Conservation (phyloP, 1,140 invertebrate genomes). For the Atta cephalotes region DNA sequence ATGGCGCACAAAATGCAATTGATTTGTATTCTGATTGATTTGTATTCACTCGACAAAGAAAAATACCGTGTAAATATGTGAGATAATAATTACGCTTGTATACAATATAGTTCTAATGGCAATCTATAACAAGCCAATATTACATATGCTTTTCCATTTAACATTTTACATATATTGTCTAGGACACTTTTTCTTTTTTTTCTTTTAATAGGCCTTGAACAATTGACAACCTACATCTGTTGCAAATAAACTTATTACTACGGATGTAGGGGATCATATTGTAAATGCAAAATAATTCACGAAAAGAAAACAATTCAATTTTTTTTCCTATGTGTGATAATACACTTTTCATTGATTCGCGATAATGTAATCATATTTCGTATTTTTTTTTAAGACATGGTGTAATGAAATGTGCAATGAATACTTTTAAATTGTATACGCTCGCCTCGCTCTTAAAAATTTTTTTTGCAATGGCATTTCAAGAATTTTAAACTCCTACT, state of each 20-base stretch:
- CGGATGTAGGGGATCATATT: constrained; percentile 61
- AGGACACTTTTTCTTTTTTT: constrained; percentile 54
- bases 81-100: constrained; percentile 40
- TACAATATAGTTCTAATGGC: constrained; percentile 55
- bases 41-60: constrained; percentile 24
- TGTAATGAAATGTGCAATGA: constrained; percentile 23
- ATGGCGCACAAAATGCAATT: constrained; percentile 34
- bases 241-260: constrained; percentile 51
- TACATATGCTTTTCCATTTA: constrained; percentile 49
- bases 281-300: constrained; percentile 37
- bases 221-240: constrained; percentile 69
- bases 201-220: constrained; percentile 69
- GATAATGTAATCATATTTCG: constrained; percentile 30
- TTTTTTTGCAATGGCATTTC: constrained; percentile 5
- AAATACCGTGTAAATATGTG: constrained; percentile 20
- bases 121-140: constrained; percentile 62
- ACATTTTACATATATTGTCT: constrained; percentile 48
- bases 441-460: constrained; percentile 4
- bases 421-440: constrained; percentile 26
- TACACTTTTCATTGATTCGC: neutral
- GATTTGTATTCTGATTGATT: constrained; percentile 24
- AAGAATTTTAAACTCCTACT: constrained; percentile 21
- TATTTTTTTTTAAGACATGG: neutral
- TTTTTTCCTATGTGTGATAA: neutral
- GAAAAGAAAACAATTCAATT: constrained; percentile 30